These are phyloP conservation scores for Baryphthengus martii DNA, from an alignment of 2,113 vertebrate species.

Conservation along the genomic window DNA sequence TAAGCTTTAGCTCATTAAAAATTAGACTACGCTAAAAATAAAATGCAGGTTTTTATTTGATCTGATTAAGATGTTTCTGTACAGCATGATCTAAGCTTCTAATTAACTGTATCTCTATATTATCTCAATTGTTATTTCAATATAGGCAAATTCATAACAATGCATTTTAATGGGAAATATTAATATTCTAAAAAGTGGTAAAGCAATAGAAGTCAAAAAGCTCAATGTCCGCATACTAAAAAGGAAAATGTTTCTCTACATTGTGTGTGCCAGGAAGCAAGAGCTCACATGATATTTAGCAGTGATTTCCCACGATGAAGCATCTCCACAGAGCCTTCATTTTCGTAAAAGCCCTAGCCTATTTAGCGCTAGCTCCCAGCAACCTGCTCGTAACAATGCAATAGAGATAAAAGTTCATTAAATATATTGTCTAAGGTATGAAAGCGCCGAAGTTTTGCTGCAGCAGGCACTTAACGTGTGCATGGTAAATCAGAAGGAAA, in stretches of 20 bases:
- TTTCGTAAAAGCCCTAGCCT: slow-evolving; percentile 51
- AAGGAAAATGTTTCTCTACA: background rate
- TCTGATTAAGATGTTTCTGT: slow-evolving; percentile 9
- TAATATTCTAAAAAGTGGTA: background rate
- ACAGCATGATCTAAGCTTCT: background rate
- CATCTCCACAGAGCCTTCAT: slow-evolving; percentile 30
- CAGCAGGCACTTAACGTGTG: slow-evolving; percentile 11
- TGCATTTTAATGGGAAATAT: background rate
- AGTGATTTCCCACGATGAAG: slow-evolving; percentile 49
- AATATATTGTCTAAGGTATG: slow-evolving; percentile 4
- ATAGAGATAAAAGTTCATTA: slow-evolving; percentile 48
- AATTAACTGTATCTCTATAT: background rate
- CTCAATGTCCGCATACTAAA: slow-evolving; percentile 36
- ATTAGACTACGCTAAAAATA: slow-evolving; percentile 11
- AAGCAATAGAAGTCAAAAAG: background rate
- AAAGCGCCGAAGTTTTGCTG: slow-evolving; percentile 13
- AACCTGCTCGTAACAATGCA: background rate
- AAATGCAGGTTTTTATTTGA: background rate
- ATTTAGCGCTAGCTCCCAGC: slow-evolving; percentile 16
- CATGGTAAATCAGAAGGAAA: background rate
- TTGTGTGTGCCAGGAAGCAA: background rate
- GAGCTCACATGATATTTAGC: slow-evolving; percentile 29
- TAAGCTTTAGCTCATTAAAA: slow-evolving; percentile 29
- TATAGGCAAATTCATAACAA: background rate
- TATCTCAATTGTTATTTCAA: slow-evolving; percentile 13